A percentile compares a stretch with the other conserved stretches of the same genome.
phyloP scores from a whole-genome alignment of 2,113 vertebrate species.

The Dascyllus trimaculatus region DNA sequence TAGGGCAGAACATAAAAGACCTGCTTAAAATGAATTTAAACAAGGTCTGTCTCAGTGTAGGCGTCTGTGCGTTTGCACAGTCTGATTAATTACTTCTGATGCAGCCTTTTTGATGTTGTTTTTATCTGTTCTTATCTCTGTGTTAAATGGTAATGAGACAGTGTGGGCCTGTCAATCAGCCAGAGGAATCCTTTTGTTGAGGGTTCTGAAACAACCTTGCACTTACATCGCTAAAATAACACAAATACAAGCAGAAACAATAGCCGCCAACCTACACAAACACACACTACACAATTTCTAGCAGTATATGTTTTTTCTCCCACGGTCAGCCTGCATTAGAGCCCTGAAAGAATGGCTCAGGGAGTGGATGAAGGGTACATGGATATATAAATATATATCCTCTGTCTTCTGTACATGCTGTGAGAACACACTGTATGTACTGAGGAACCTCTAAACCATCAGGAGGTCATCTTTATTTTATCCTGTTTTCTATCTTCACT shows the following conservation, averaged over 20 bases:
- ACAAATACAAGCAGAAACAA: slow-evolving; percentile 11
- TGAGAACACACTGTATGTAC: neutral
- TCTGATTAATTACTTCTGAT: slow-evolving; percentile 48
- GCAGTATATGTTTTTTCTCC: slow-evolving; percentile 5
- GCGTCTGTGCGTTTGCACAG: slow-evolving; percentile 15
- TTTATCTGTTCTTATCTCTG: slow-evolving; percentile 20
- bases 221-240: neutral
- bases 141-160: slow-evolving; percentile 38
- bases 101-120: slow-evolving; percentile 20
- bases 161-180: slow-evolving; percentile 36
- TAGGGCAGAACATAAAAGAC: slow-evolving; percentile 43
- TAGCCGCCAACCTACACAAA: neutral
- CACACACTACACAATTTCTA: neutral
- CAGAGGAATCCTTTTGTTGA: neutral
- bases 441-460: slow-evolving; percentile 26
- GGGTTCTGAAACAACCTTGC: slow-evolving; percentile 6
- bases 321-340: neutral
- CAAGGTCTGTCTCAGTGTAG: neutral
- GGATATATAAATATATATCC: slow-evolving; percentile 24
- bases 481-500: slow-evolving; percentile 53
- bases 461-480: slow-evolving; percentile 61
- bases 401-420: neutral
- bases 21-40: slow-evolving; percentile 22
- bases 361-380: neutral
- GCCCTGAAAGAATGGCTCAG: neutral